Evolutionary conservation across 2,113 vertebrate species (phyloP), one percentile per base, ranked within the genome.

Genomic region (Cyphomyrus discorhynchus): DNA sequence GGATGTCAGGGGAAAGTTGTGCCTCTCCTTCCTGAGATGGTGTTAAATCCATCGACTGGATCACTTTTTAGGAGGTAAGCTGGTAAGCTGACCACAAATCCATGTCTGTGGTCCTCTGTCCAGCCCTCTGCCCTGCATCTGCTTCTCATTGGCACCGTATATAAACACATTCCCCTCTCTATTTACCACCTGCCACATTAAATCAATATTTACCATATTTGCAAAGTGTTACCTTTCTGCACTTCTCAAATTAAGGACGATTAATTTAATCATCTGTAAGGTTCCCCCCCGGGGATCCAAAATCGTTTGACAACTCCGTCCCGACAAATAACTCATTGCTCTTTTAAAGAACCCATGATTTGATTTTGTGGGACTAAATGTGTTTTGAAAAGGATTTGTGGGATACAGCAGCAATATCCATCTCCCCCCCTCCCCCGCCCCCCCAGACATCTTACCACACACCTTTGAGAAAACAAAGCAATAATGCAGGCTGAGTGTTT

Each of bases 401-500:
- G 50, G 45, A 49, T 45, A 56, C 66, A 92, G 80, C 47, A 91
- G 49, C 50, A 21, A 58, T 53, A 46, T 27, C 0, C 5, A 45
- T 45, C 90, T 89, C 24, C 56, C 6, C 24, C 24, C 24, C 7
- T 0, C 52, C 50, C 52, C 91, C 90, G 45, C 87, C 39, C 80
- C 89, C 88, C 86, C 9, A 88, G 10, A 85, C 90, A 91, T 92
- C 90, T 15, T 19, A 80, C 31, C 35, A 85, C 82, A 92, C 92
- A 90, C 84, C 87, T 86, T 84, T 8, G 88, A 39, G 88, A 90
- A 94, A 94, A 94, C 93, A 93, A 50, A 91, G 90, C 93, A 52
- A 92, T 94, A 92, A 93, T 93, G 90, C 50, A 88, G 88, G 93
- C 90, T 91, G 46, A 82, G 86, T 70, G 82, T 91, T 83, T 80